Evolutionary conservation across 1,140 invertebrate species (phyloP).

Genomic region (Musca vetustissima): DNA sequence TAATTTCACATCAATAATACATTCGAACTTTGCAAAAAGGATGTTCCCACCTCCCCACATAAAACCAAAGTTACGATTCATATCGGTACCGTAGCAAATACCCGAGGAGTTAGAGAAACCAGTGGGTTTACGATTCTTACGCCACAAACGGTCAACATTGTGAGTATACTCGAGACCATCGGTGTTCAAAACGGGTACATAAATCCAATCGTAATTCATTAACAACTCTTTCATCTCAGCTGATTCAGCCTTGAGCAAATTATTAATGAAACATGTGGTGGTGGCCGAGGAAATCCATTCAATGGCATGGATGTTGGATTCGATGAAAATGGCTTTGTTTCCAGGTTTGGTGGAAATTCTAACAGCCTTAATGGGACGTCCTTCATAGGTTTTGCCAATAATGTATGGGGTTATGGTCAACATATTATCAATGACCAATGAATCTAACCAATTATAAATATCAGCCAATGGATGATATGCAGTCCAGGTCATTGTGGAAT

Average conservation of each 20-base stretch:
- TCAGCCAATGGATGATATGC: constrained; percentile 56
- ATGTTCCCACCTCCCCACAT: constrained; percentile 60
- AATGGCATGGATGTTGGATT: constrained; percentile 60
- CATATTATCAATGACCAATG: constrained; percentile 38
- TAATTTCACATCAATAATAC: too few species aligned
- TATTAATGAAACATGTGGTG: constrained; percentile 59
- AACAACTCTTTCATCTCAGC: constrained; percentile 49
- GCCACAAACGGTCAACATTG: constrained; percentile 56
- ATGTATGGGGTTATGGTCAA: constrained; percentile 39
- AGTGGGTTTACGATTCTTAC: constrained; percentile 57
- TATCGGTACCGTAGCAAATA: constrained; percentile 65
- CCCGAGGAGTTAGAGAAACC: constrained; percentile 36
- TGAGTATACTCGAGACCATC: constrained; percentile 71
- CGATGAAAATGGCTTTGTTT: constrained; percentile 59
- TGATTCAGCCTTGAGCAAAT: constrained; percentile 52
- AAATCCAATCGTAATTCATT: constrained; percentile 63
- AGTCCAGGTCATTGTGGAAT: constrained; percentile 46
- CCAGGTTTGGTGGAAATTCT: constrained; percentile 60
- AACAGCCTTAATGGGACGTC: constrained; percentile 61
- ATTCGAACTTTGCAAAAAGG: too few species aligned
- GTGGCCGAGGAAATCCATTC: constrained; percentile 65
- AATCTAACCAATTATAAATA: constrained; percentile 52
- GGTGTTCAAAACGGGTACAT: constrained; percentile 70
- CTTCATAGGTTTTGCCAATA: constrained; percentile 60
- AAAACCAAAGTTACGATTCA: constrained; percentile 71